Conservation (phyloP, 2,113 vertebrate genomes). For the Limanda limanda region DNA sequence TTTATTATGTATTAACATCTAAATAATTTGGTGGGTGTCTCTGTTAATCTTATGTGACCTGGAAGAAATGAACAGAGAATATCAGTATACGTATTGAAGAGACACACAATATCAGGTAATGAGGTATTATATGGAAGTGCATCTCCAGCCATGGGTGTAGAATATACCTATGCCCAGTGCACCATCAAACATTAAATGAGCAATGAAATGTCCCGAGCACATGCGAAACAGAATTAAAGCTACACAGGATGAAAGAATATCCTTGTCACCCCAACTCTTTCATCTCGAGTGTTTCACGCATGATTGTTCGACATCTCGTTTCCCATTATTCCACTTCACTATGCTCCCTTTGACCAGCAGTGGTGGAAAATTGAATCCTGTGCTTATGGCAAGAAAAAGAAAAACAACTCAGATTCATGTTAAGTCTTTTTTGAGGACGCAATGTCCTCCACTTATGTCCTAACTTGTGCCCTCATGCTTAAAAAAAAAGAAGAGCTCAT, state of each 20-base stretch:
- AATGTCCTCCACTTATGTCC: not conserved
- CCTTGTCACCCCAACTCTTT: not conserved
- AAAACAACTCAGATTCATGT: not conserved
- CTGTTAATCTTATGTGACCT: no score
- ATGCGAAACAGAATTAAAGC: not conserved
- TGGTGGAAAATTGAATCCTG: slow-evolving; percentile 17
- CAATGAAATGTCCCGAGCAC: not conserved
- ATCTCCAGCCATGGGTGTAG: no score
- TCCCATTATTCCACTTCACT: slow-evolving; percentile 25
- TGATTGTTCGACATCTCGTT: slow-evolving; percentile 20
- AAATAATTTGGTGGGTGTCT: no score
- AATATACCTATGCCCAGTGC: not conserved
- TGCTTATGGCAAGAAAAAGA: not conserved
- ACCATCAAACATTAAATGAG: slow-evolving; percentile 2
- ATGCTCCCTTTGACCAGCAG: not conserved
- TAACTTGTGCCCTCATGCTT: not conserved
- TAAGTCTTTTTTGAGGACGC: slow-evolving; percentile 6
- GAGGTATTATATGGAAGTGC: no score
- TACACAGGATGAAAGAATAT: not conserved
- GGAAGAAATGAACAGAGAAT: no score
- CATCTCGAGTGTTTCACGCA: slow-evolving; percentile 9
- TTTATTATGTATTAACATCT: no score
- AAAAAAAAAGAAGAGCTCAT: not conserved
- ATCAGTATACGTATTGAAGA: no score
- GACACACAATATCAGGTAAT: no score